Base-by-base conservation (phyloP, 2,888 invertebrate species). In the Augiades crinisus region DNA sequence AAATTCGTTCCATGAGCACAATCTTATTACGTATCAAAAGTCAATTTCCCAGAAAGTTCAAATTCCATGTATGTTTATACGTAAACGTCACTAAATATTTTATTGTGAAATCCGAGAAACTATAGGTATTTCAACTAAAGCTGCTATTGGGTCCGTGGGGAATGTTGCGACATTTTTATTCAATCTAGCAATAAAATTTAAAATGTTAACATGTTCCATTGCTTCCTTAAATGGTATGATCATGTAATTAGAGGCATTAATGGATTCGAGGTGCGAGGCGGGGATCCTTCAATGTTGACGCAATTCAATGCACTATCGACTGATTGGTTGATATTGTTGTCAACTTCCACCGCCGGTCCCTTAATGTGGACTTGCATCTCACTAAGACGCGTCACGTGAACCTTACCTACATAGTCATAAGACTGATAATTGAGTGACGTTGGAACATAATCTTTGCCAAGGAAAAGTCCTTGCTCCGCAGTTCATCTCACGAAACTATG, bases 281-380 rank as follows among this genome's bases (percentile, higher is more conserved):
- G 49, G 49, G 33, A 34, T 17, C 19, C 22, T n/a, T 22, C 13
- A 33, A 5, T n/a, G 10, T n/a, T 14, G 16, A 34, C 36, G 50
- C 43, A 41, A 50, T 50, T 50, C 34, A 14, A 22, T 10, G 10
- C 24, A 5, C 33, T 22, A 34, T 22, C 33, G 2, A 19, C 33
- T 16, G 33, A 49, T 49, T 49, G 49, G 49, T 14, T 49, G 46
- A 46, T 34, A 49, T 49, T 41, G 17, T 49, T 41, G 40, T 14
- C 33, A 40, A 30, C 33, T 4, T 34, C 22, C 22, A 37, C 27
- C 22, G 17, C 13, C 2, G 16, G 40, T 33, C 12, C 38, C 21
- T 33, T 13, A 30, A n/a, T 30, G 14, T 12, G 12, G 27, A 10
- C 17, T 41, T 17, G 16, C 41, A 49, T 34, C 10, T 41, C 24